These are phyloP conservation scores for Forbesichthys agassizii DNA, from an alignment of 2,113 vertebrate species.

Conservation along the genomic window DNA sequence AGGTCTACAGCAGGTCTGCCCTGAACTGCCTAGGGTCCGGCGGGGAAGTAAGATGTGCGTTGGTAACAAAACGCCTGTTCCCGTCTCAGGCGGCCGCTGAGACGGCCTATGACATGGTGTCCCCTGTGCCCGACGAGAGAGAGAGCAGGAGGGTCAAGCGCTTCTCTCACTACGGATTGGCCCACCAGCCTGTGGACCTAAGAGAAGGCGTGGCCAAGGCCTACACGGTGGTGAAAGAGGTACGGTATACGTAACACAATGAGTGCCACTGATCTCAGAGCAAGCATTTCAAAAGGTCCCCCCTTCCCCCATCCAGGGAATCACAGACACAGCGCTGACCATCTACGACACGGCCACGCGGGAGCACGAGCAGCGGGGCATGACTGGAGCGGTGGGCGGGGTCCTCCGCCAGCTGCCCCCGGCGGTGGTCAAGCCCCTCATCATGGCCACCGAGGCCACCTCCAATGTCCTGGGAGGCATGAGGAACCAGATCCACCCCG, in stretches of 20 bases:
- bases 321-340: conserved; percentile 93
- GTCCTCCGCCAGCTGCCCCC: conserved; percentile 96
- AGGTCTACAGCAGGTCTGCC: neutral
- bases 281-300: neutral
- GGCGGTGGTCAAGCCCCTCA: conserved; percentile 92
- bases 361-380: conserved; percentile 95
- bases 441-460: conserved; percentile 95
- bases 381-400: conserved; percentile 94
- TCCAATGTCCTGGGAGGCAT: conserved; percentile 96
- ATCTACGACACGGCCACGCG: conserved; percentile 95
- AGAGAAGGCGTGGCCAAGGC: conserved; percentile 97
- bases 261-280: neutral
- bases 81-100: conserved; percentile 89
- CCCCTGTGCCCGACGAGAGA: conserved; percentile 86
- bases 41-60: neutral
- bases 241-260: conserved; percentile 44
- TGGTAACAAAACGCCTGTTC: neutral
- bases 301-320: conserved; percentile 76
- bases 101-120: conserved; percentile 98
- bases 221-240: conserved; percentile 96
- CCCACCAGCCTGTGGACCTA: conserved; percentile 94
- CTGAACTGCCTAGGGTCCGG: neutral
- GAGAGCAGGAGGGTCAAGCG: conserved; percentile 85
- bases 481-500: conserved; percentile 97
- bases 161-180: conserved; percentile 86